Evolutionary conservation across 2,888 invertebrate genomes (phyloP), one percentile per base, ranked within the genome.

Genomic region (Pristionchus entomophagus): DNA sequence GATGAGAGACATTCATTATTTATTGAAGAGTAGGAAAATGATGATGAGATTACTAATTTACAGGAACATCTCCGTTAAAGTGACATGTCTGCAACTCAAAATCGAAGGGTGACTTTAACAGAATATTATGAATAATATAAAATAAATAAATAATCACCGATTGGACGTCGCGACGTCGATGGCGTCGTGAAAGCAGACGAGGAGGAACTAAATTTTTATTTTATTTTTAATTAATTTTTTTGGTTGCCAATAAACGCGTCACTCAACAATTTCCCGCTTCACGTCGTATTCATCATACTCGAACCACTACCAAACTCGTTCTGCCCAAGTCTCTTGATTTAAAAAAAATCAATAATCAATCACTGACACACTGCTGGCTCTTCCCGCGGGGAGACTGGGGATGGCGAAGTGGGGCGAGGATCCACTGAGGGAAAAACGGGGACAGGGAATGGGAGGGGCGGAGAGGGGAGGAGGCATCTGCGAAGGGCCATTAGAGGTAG

Each of bases 321-420:
- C n/a, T n/a, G n/a, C n/a, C n/a, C n/a, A n/a, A n/a, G n/a, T n/a
- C n/a, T n/a, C n/a, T n/a, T n/a, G n/a, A n/a, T n/a, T n/a, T 45
- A 45, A 45, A 14, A 45, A 45, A 45, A 45, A 45, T 17, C 12
- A 56, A 65, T 17, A 35, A 65, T 38, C 17, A 8, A n/a, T 6
- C 19, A 73, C 73, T 73, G 19, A 73, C 73, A 73, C 73, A 41
- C 73, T 73, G 32, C n/a, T 45, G 41, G 73, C 22, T 26, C 73
- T 45, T 73, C 73, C 73, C 10, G 45, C 26, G 26, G 73, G 73
- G 0, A 73, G 73, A 26, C 12, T 73, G 41, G 73, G 73, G 26
- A 73, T 73, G 45, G 73, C 73, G 26, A 73, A 73, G 73, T 73
- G 73, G 12, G 73, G 73, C 1, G 73, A 73, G 41, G 22, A 2